Conservation (phyloP, 2,888 invertebrate species). For the Escarpia spicata region DNA sequence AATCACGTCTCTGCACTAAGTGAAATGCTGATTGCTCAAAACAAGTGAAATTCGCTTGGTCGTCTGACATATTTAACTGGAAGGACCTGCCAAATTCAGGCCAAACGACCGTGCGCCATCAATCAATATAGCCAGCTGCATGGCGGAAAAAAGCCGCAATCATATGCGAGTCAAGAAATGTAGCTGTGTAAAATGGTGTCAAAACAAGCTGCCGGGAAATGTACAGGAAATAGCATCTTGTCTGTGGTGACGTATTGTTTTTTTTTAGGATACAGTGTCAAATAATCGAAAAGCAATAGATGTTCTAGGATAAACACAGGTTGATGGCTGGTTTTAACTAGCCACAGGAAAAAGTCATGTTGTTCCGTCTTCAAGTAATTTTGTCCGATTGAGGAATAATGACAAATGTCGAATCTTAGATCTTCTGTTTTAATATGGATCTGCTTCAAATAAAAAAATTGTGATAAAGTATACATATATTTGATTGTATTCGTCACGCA, state of each 20-base stretch:
- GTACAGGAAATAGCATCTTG: background rate
- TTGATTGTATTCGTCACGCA: too few species aligned
- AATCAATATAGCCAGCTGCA: background rate
- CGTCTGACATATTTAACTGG: background rate
- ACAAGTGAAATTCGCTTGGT: background rate
- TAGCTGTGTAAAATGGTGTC: background rate
- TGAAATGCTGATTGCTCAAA: background rate
- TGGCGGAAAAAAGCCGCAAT: background rate
- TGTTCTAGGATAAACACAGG: background rate
- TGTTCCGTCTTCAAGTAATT: background rate
- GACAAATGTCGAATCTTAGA: background rate
- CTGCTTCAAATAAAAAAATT: too few species aligned
- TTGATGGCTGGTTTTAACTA: background rate
- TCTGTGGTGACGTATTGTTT: background rate
- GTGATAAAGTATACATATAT: too few species aligned
- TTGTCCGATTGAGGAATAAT: background rate
- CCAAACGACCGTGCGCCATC: background rate
- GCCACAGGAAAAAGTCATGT: background rate
- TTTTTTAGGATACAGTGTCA: background rate
- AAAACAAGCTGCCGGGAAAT: background rate
- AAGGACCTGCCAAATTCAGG: background rate
- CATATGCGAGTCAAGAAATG: background rate
- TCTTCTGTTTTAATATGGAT: too few species aligned
- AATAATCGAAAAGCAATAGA: background rate
- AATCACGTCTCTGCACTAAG: background rate